Evolutionary conservation across 2,113 vertebrate genomes (phyloP), one percentile per base, ranked within the genome.

Genomic region (Neodontobutis hainanensis): DNA sequence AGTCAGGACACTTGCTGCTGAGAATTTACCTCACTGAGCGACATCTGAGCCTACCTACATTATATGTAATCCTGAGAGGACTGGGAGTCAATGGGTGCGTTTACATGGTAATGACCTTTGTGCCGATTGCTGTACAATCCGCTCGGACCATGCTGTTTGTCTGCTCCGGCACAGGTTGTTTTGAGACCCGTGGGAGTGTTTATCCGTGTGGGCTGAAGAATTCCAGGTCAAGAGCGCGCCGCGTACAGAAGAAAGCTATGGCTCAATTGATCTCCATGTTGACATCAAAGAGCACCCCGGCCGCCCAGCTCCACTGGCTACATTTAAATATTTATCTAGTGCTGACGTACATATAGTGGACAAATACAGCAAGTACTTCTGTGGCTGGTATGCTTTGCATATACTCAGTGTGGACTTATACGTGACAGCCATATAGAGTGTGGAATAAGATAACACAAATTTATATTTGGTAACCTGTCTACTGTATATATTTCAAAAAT

Each of bases 141-240:
- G 79, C 81, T 67, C 49, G 27, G 69, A 76, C 81, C 61, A 50
- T 6, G 11, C 11, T 90, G 83, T 88, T 83, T 84, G 77, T 80
- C 85, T 67, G 66, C 68, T 73, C 48, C 60, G 6, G 48, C 83
- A 44, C 61, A 74, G 80, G 86, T 82, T 86, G 87, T 84, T 90
- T 89, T 65, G 65, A 77, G 80, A 75, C 59, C 83, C 59, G 70
- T 86, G 85, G 84, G 87, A 75, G 77, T 90, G 87, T 90, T 90
- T 91, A 89, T 81, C 84, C 60, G 79, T 27, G 73, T 80, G 48
- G 84, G 77, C 61, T 49, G 68, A 81, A 75, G 83, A 87, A 88
- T 88, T 83, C 65, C 68, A 83, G 88, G 87, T 85, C 85, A 86
- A 84, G 81, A 85, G 85, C 85, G 81, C 77, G 36, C 4, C 42